Evolutionary conservation across 2,888 invertebrate genomes (phyloP).

Genomic region (Chorisops tibialis): DNA sequence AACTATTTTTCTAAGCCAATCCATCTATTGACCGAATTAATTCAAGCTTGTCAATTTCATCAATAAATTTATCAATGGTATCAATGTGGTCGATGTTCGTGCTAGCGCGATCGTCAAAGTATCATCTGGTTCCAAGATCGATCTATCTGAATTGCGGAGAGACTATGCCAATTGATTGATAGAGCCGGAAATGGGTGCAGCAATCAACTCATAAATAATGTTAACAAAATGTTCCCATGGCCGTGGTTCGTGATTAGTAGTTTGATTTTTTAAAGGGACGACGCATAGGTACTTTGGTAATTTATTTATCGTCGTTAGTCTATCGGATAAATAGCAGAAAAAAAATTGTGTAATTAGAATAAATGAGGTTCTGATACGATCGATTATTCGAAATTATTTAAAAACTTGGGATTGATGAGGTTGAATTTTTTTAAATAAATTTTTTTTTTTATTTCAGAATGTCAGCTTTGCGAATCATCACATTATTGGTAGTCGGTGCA

Average conservation of each 20-base stretch:
- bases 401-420: too few species aligned
- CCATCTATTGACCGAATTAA: constrained; percentile 28
- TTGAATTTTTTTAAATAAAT: not conserved
- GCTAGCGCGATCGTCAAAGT: not conserved
- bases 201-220: not conserved
- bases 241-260: too few species aligned
- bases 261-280: too few species aligned
- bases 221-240: not conserved
- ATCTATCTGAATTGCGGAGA: not conserved
- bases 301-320: too few species aligned
- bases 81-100: not conserved
- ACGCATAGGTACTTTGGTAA: too few species aligned
- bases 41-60: constrained; percentile 27
- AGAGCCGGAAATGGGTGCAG: constrained; percentile 13
- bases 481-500: constrained; percentile 65
- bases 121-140: not conserved
- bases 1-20: constrained; percentile 3
- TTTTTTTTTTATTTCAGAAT: constrained; percentile 33
- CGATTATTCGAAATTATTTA: not conserved
- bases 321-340: too few species aligned
- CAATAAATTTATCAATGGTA: constrained; percentile 1
- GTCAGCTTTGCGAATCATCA: constrained; percentile 46
- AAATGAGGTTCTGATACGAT: too few species aligned
- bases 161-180: not conserved
- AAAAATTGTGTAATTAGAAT: too few species aligned